phyloP scores from a whole-genome alignment of 1,140 invertebrate genomes.

The Heliconius hewitsoni region DNA sequence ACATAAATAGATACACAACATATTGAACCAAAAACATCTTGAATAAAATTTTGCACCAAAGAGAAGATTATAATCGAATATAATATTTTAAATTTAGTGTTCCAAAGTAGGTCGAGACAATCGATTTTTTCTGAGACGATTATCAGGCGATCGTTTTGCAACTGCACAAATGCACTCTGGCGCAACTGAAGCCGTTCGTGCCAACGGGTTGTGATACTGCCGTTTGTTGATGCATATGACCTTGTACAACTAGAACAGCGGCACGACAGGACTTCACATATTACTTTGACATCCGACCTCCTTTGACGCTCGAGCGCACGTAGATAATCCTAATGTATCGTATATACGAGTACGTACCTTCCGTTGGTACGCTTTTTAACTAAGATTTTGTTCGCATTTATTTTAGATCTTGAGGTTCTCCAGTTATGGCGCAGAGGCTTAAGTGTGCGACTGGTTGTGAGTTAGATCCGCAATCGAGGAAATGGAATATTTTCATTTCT shows the following conservation, averaged over 20 bases:
- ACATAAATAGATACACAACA: neutral
- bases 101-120: slow-evolving; percentile 51
- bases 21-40: neutral
- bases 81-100: slow-evolving; percentile 47
- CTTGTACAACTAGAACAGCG: slow-evolving; percentile 36
- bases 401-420: too few species aligned
- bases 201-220: slow-evolving; percentile 43
- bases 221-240: slow-evolving; percentile 53
- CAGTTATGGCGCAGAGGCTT: too few species aligned
- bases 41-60: too few species aligned
- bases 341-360: neutral
- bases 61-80: neutral
- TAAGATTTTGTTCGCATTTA: neutral
- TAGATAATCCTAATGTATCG: neutral
- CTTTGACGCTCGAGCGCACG: slow-evolving; percentile 1
- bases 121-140: slow-evolving; percentile 51
- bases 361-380: neutral
- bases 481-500: too few species aligned
- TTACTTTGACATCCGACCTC: slow-evolving; percentile 24
- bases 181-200: slow-evolving; percentile 51
- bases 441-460: too few species aligned
- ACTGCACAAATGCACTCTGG: slow-evolving; percentile 55
- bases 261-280: slow-evolving; percentile 32
- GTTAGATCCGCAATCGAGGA: too few species aligned
- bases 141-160: slow-evolving; percentile 54